phyloP scores from a whole-genome alignment of 2,797 vertebrate species.

The Novumbra hubbsi region DNA sequence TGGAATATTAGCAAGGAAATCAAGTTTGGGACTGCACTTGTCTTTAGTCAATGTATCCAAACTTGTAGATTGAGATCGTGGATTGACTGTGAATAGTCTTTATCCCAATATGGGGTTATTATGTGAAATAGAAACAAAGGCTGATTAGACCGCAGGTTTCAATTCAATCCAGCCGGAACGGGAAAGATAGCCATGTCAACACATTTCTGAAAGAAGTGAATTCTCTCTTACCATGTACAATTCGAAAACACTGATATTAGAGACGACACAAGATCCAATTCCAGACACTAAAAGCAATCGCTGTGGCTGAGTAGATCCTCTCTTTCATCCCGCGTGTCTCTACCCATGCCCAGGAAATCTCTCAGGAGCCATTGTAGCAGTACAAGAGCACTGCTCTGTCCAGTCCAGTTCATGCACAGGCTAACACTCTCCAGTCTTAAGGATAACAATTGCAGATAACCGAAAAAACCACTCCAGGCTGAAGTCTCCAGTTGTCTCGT shows the following conservation, averaged over 20 bases:
- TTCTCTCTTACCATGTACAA: slow-evolving; percentile 51
- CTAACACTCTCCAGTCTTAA: not conserved
- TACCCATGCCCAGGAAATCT: slow-evolving; percentile 29
- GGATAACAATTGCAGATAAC: not conserved
- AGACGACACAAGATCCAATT: slow-evolving; percentile 14
- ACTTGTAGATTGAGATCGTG: not conserved
- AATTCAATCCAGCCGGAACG: not conserved
- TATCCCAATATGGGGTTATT: slow-evolving; percentile 8
- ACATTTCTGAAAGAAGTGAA: slow-evolving; percentile 14
- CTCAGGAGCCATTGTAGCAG: slow-evolving; percentile 31
- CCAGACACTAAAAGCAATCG: slow-evolving; percentile 24
- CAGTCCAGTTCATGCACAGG: not conserved
- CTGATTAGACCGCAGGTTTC: slow-evolving; percentile 4
- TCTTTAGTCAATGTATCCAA: not conserved
- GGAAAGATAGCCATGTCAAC: not conserved
- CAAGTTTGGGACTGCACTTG: not conserved
- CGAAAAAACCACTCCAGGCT: not conserved
- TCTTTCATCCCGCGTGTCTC: slow-evolving; percentile 25
- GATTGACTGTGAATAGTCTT: not conserved
- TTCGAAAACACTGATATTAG: slow-evolving; percentile 18
- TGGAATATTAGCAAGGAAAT: no score
- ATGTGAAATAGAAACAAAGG: not conserved
- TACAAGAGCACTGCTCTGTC: slow-evolving; percentile 13
- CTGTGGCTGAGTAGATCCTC: slow-evolving; percentile 28
- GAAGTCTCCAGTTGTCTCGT: not conserved